Base-by-base conservation (phyloP, 92 coral and sea anemone genomes). In the Phymanthus crucifer region DNA sequence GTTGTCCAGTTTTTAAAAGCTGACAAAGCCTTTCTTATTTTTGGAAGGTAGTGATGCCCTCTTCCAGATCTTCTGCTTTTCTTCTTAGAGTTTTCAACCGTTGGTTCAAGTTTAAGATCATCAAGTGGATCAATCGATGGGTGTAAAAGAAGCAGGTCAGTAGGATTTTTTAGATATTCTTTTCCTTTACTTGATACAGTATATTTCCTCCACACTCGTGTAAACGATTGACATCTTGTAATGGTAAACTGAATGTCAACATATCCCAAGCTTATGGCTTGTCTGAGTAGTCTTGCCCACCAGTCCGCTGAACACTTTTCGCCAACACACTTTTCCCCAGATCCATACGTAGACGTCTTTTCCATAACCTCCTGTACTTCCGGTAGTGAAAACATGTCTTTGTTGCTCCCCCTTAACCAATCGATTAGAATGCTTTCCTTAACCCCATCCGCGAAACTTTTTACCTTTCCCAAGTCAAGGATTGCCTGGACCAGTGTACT, bases 31-130 rank as follows among this genome's bases (percentile, higher is more conserved):
- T 74, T 73, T 58, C 77, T 74, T 57, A 90, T 87, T 38, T 79
- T 83, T 9, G 91, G 91, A 14, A 87, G 71, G 43, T 83, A 78
- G 46, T 90, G 91, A 16, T 73, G 75, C 48, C 86, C 86, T 79
- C 92, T 73, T 73, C 82, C 74, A 58, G 86, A 67, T 69, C 85
- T 72, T 72, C 57, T 36, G 79, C 9, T 76, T 32, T 32, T 50
- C 23, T 72, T 23, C 2, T 45, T 38, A 12, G 79, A 76, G 29
- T 87, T 79, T 32, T 86, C 86, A 46, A 40, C 12, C 66, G 8
- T 35, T 0, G 86, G 86, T 24, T 80, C 69, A 38, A 85, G 13
- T 52, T 70, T 84, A n/a, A 78, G 33, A 54, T 65, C 61, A 64
- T 78, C 87, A 12, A 43, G 19, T 19, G 88, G 91, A 24, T 40